phyloP scores from a whole-genome alignment of 1,140 invertebrate species.

The Panulirus ornatus region DNA sequence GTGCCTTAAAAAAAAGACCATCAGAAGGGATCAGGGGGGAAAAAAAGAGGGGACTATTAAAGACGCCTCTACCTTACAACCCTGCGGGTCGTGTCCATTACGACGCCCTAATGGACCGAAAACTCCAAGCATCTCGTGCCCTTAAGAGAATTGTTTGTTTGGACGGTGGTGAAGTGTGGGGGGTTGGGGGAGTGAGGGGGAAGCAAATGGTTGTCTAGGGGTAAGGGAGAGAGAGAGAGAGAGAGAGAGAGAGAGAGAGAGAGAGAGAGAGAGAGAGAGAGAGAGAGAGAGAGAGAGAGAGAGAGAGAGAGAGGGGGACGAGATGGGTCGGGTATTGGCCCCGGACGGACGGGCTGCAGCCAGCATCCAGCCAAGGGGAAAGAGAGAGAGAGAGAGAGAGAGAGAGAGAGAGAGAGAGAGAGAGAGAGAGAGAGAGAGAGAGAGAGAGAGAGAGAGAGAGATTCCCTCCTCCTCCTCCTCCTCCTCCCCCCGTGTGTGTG shows the following conservation, averaged over 20 bases:
- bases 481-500: no score
- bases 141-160: slow-evolving; percentile 34
- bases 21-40: no score
- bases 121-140: slow-evolving; percentile 27
- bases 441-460: no score
- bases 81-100: slow-evolving; percentile 3
- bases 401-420: neutral
- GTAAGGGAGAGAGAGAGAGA: slow-evolving; percentile 34
- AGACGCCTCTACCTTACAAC: neutral
- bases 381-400: neutral
- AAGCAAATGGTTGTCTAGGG: neutral
- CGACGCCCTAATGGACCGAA: neutral
- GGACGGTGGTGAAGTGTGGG: slow-evolving; percentile 9
- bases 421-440: neutral
- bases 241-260: slow-evolving; percentile 10
- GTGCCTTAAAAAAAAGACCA: no score
- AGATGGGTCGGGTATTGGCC: neutral
- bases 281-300: neutral
- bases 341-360: no score
- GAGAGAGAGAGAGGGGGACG: neutral
- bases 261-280: neutral
- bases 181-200: neutral
- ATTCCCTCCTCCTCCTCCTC: no score
- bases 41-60: neutral
- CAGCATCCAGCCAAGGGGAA: no score